Base-by-base conservation (phyloP, 2,113 vertebrate genomes). In the Chloebia gouldiae region DNA sequence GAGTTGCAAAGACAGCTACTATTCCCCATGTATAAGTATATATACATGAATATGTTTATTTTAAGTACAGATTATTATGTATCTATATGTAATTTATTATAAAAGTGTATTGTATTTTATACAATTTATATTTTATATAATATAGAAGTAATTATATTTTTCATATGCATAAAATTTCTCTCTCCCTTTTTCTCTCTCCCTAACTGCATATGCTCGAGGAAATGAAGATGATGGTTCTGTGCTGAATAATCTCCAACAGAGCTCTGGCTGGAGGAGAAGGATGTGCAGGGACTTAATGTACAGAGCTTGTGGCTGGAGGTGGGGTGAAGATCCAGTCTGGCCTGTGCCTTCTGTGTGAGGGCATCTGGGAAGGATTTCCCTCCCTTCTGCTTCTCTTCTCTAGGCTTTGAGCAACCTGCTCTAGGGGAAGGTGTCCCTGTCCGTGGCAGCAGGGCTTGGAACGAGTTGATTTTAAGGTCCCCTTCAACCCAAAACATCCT, bases 171-270 rank as follows among this genome's bases (percentile, higher is more conserved):
- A 39, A 16, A n/a, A 27, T 42, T 39, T 39, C 3, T 33, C 5
- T 71, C 13, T 59, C 20, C 40, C 13, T 30, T 40, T 35, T 40
- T 22, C 44, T n/a, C 20, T 15, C 40, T 31, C 7, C 50, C 42
- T 57, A 27, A 31, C 31, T 7, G 6, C 25, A 10, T 0, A 11
- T 5, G 10, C 42, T 71, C 0, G 0, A 23, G 45, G 31, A 59
- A 72, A 80, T 33, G 17, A 80, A 71, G 75, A 42, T 31, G 31
- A 27, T 64, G 33, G 8, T 20, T 44, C 33, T 51, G 28, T 14
- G 27, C 18, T 5, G 13, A 64, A 22, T 17, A 25, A 23, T n/a
- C 44, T 28, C 28, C 37, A 50, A 64, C 0, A 0, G n/a, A 35
- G 57, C 35, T 79, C 60, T 40, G 64, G 31, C 63, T 57, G 64